Base-by-base conservation (phyloP, 2,797 vertebrate species). In the Artibeus jamaicensis region DNA sequence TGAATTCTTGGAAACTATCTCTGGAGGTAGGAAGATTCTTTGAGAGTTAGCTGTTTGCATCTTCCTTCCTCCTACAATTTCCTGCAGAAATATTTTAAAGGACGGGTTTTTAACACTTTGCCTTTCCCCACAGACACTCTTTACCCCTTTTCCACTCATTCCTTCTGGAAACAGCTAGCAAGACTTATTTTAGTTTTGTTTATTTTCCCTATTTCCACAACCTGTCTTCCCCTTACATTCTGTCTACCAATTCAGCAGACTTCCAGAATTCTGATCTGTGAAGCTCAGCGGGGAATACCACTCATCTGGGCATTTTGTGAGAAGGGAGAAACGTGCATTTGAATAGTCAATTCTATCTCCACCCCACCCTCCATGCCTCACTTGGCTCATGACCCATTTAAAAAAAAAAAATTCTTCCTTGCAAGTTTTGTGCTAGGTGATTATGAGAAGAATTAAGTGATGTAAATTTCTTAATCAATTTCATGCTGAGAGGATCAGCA, bases 401-500 rank as follows among this genome's bases (percentile, higher is more conserved):
- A 71, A 24, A 37, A 76, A 37, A 76, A 76, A 62, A 89, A 89
- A 71, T 81, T 89, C 70, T 95, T 94, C 21, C 37, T 95, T 93
- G 57, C 65, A 89, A 91, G 79, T 94, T 95, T 96, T 29, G 0
- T 86, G 96, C 90, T 93, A 95, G 92, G 96, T 97, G 90, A 97
- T 96, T 96, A 97, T 93, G 89, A 97, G 97, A 95, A 97, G 76
- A 97, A 96, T 96, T 97, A 97, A 97, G 86, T 95, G 84, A 97
- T 96, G 83, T 95, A 89, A 73, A 89, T 96, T 97, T 97, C 95
- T 96, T 96, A 97, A 98, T 98, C 97, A 95, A 93, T 97, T 96
- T 97, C 96, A 96, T 93, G 94, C 97, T 97, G 97, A 94, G 95
- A 96, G 68, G 91, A 97, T 96, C 95, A 93, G 81, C 81, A 91